Evolutionary conservation across 2,797 vertebrate species (phyloP).

Genomic region (Scyliorhinus canicula): DNA sequence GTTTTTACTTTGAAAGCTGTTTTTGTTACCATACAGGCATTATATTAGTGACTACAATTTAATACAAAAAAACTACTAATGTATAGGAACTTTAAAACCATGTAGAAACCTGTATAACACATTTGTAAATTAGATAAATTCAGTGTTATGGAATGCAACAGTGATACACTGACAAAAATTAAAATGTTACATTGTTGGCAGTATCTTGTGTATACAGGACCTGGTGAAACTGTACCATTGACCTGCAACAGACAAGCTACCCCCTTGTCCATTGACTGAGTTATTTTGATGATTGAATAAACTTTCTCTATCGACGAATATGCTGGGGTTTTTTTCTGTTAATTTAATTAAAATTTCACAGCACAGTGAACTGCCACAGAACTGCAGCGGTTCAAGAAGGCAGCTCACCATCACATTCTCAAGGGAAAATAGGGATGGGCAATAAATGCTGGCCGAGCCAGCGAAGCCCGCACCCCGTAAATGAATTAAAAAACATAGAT

Average conservation of each 20-base stretch:
- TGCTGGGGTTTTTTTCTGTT: background rate
- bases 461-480: no score
- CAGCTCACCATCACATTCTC: no score
- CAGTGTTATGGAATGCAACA: conserved; percentile 19
- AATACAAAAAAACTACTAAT: background rate
- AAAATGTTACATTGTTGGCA: background rate
- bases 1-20: background rate
- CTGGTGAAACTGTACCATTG: background rate
- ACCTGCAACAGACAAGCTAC: background rate
- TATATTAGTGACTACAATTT: background rate
- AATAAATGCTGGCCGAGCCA: no score
- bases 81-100: background rate
- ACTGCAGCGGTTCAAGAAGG: no score
- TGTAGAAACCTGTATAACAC: background rate
- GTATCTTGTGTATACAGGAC: background rate
- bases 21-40: background rate
- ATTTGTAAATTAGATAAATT: background rate
- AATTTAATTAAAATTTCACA: background rate
- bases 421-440: no score
- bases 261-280: no score
- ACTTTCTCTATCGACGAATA: background rate
- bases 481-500: background rate
- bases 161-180: background rate
- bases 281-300: background rate
- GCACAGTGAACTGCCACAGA: no score